Evolutionary conservation across 2,797 vertebrate genomes (phyloP), one percentile per base, ranked within the genome.

Genomic region (Phalloptychus januarius): DNA sequence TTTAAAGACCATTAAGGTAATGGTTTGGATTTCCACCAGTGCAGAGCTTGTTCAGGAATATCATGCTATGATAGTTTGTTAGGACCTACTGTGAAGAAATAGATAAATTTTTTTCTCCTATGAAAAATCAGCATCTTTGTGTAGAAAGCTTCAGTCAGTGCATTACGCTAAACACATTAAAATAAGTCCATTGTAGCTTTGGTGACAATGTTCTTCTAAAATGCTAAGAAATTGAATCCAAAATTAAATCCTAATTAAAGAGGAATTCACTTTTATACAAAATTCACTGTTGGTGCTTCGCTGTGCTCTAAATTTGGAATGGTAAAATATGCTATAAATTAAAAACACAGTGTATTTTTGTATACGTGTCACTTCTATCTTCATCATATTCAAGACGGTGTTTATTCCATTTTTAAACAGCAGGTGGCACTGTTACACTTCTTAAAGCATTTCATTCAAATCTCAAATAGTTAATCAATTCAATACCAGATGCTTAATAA

Each of bases 351-450:
- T 11, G 18, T 1, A 11, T 58, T 58, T 61, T 15, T 33, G 56
- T 31, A 5, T 7, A 13, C 15, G 4, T 61, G n/a, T 65, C 18
- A 36, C 28, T 36, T 18, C 1, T 10, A 54, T 5, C 20, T 48
- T 50, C 28, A 3, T 61, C 13, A 58, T 12, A 5, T 20, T n/a
- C 25, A 54, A 12, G 23, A 25, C 52, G 4, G 7, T 5, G 4
- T n/a, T 1, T 2, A 0, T 70, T 58, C 42, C 5, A 31, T 1
- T 58, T 2, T 70, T 70, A 69, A 65, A 78, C 89, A 90, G 71
- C 50, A 92, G 89, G 76, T 78, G 88, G 85, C 56, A 5, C 0
- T 36, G 72, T 58, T 75, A 58, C 13, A 56, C 48, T 63, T 38
- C 42, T 38, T 72, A 45, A 56, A 33, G 7, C 2, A n/a, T 1